These are phyloP conservation scores for Colletes gigas DNA, from an alignment of 1,140 invertebrate species.

Conservation along the genomic window DNA sequence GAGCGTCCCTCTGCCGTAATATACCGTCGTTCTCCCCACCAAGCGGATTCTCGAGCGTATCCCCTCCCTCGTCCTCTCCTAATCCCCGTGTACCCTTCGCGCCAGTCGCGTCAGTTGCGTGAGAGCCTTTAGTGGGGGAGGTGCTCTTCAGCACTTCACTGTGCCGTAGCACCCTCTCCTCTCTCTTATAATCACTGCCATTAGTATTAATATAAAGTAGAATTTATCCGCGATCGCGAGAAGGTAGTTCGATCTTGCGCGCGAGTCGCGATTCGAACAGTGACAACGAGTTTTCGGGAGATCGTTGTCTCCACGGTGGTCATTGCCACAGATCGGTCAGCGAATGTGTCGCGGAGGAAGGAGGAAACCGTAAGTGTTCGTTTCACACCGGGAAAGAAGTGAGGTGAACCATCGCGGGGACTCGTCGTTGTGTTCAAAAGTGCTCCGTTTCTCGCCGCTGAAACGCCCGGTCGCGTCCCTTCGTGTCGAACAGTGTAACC, in stretches of 20 bases:
- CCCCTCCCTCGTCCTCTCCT: slow-evolving; percentile 50
- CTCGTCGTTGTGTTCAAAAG: not conserved
- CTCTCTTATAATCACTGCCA: slow-evolving; percentile 68
- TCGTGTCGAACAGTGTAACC: slow-evolving; percentile 3
- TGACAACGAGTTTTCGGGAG: not conserved
- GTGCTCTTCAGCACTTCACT: slow-evolving; percentile 56
- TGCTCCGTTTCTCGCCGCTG: slow-evolving; percentile 12
- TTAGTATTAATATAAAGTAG: slow-evolving; percentile 53
- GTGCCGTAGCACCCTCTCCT: slow-evolving; percentile 63
- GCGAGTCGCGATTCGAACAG: not conserved
- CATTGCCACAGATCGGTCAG: not conserved
- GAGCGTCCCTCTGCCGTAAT: slow-evolving; percentile 16
- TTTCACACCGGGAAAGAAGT: not conserved
- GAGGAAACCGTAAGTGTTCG: slow-evolving; percentile 10
- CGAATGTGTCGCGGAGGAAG: not conserved
- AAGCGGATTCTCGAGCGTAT: slow-evolving; percentile 18
- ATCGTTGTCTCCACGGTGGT: not conserved
- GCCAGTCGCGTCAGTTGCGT: slow-evolving; percentile 78
- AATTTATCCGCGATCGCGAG: not conserved
- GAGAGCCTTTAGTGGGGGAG: slow-evolving; percentile 77
- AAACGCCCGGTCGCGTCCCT: not conserved
- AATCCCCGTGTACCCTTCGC: slow-evolving; percentile 61
- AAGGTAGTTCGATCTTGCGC: not conserved
- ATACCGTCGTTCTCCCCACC: slow-evolving; percentile 6
- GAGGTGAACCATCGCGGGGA: slow-evolving; percentile 26